phyloP scores from a whole-genome alignment of 2,888 invertebrate species.

The Hetaerina titia region DNA sequence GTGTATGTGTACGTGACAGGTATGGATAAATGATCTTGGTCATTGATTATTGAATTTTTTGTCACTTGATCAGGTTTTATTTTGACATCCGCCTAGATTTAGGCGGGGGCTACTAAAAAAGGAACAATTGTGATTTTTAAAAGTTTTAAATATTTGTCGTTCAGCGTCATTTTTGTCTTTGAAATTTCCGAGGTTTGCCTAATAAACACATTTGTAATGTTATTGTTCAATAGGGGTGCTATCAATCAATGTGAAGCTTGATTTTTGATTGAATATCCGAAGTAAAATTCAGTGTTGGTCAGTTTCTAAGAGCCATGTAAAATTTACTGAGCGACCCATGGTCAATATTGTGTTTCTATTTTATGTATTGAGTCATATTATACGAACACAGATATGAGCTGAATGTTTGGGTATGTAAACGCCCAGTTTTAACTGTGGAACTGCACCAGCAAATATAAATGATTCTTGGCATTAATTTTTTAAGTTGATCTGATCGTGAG shows the following conservation, averaged over 20 bases:
- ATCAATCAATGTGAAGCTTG: not conserved
- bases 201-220: not conserved
- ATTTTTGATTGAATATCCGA: too few relatives aligned
- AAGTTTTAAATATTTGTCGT: not conserved
- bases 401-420: too few relatives aligned
- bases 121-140: not conserved
- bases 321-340: too few relatives aligned
- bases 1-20: conserved; percentile 56
- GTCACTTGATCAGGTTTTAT: not conserved
- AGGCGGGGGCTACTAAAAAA: not conserved
- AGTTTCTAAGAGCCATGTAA: too few relatives aligned
- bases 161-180: not conserved
- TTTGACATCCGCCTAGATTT: not conserved
- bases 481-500: too few relatives aligned
- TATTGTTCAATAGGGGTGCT: not conserved
- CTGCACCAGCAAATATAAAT: too few relatives aligned
- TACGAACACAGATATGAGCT: too few relatives aligned
- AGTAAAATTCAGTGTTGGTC: too few relatives aligned
- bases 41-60: not conserved
- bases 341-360: too few relatives aligned
- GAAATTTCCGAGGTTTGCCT: not conserved
- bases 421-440: too few relatives aligned
- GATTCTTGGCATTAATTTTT: too few relatives aligned
- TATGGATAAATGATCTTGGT: conserved; percentile 48
- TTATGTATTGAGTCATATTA: too few relatives aligned